These are phyloP conservation scores for Zophobas morio DNA, from an alignment of 1,140 invertebrate species.

Conservation along the genomic window DNA sequence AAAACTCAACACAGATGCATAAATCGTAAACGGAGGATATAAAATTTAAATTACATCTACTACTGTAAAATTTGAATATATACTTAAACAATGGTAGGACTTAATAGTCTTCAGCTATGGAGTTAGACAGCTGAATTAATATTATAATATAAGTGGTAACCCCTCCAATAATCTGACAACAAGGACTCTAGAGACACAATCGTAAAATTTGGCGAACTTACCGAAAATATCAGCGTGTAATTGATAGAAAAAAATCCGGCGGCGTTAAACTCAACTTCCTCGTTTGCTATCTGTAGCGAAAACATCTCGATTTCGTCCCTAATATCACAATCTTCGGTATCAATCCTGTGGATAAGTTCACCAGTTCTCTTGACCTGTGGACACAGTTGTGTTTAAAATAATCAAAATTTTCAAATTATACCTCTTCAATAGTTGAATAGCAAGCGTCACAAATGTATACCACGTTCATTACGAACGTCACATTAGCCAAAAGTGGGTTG, in stretches of 20 bases:
- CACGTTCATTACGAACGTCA: conserved; percentile 10
- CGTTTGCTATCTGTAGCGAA: conserved; percentile 55
- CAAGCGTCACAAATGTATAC: conserved; percentile 16
- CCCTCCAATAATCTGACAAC: conserved; percentile 55
- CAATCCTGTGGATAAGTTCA: conserved; percentile 53
- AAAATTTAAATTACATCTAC: too few species aligned
- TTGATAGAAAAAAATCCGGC: conserved; percentile 58
- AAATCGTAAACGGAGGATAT: too few species aligned
- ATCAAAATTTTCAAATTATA: too few species aligned
- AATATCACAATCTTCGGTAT: conserved; percentile 50
- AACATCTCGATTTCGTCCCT: conserved; percentile 56
- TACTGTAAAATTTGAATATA: too few species aligned
- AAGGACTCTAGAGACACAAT: neutral
- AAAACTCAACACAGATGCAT: too few species aligned
- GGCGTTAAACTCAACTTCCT: conserved; percentile 55
- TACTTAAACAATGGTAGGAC: too few species aligned
- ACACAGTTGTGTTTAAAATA: too few species aligned
- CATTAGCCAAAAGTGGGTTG: neutral
- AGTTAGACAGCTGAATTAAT: conserved; percentile 52
- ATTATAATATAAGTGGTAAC: conserved; percentile 56
- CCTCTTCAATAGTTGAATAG: conserved; percentile 34
- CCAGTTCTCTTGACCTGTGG: conserved; percentile 41
- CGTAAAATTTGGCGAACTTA: conserved; percentile 27
- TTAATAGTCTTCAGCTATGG: too few species aligned
- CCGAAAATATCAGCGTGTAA: conserved; percentile 55